Evolutionary conservation across 2,797 vertebrate species (phyloP), one percentile per base, ranked within the genome.

Genomic region (Pelodytes ibericus): DNA sequence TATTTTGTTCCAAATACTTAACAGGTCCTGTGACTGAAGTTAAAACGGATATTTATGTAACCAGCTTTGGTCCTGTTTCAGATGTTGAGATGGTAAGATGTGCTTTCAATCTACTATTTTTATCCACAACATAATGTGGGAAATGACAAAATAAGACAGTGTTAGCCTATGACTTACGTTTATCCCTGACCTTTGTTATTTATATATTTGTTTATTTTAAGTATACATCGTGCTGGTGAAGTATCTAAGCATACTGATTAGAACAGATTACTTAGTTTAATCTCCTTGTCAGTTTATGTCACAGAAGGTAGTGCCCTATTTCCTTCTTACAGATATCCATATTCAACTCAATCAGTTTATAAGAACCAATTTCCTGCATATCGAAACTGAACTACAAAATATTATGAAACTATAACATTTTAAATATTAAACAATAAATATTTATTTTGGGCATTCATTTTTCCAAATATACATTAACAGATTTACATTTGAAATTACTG

Each of bases 41-140:
- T 81, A 99, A 99, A 93, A 99, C 97, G 44, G 97, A 99, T 87
- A 99, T 99, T 87, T 99, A 99, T 79, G 98, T 99, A 86, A 99
- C 98, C 80, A 99, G 98, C 88, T 99, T 99, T 90, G 98, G 98
- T 84, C 98, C 98, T 20, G 98, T 99, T 83, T 99, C 98, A 80
- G 97, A 99, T 87, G 97, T 99, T 84, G 97, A 99, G 92, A 99
- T 99, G 98, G 98, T 99, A 95, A 25, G 94, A 92, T 16, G 16
- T 29, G 1, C 25, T 53, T 33, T 62, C 33, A 25, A 8, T 26
- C 18, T 13, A 4, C 7, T 33, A 5, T 24, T 47, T 22, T 57
- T 64, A 10, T 20, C 4, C 41, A 41, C 56, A n/a, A 24, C 3
- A 25, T 30, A 47, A 44, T n/a, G 6, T 41, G 16, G 7, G 10